Conservation (phyloP, 2,888 invertebrate genomes). For the Tenodera sinensis region DNA sequence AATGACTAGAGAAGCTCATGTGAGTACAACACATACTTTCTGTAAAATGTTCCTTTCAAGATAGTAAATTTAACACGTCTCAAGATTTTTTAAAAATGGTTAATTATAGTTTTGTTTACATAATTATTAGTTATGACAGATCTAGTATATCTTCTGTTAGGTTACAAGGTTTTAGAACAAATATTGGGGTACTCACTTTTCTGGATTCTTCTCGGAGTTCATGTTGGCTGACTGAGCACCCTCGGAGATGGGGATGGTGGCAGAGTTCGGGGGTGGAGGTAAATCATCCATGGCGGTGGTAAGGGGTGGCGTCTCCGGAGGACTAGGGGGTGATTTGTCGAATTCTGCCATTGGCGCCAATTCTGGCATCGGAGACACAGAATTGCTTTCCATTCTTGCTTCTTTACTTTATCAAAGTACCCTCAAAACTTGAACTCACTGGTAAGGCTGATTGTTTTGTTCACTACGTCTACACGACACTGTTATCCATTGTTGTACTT, state of each 20-base stretch:
- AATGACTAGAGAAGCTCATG: too few species aligned
- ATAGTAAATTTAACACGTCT: too few species aligned
- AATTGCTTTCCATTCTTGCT: conserved; percentile 59
- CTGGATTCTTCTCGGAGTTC: conserved; percentile 9
- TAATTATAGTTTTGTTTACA: too few species aligned
- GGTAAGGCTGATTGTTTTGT: background rate
- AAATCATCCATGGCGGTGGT: conserved; percentile 60
- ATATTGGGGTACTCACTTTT: conserved; percentile 19
- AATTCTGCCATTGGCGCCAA: conserved; percentile 67
- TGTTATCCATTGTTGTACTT: background rate
- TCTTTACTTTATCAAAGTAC: background rate
- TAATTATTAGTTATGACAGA: too few species aligned
- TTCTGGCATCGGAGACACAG: conserved; percentile 62
- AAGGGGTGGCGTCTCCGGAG: conserved; percentile 54
- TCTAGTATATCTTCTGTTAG: too few species aligned
- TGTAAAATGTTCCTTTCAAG: too few species aligned
- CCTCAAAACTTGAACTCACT: background rate
- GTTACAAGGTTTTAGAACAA: too few species aligned
- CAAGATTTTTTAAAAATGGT: too few species aligned
- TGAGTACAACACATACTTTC: too few species aligned
- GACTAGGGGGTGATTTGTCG: conserved; percentile 65
- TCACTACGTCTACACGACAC: background rate
- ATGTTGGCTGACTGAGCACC: background rate
- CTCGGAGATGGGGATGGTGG: conserved; percentile 35
- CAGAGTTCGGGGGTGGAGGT: conserved; percentile 61